phyloP scores from a whole-genome alignment of 2,797 vertebrate species.

The Lacerta agilis region DNA sequence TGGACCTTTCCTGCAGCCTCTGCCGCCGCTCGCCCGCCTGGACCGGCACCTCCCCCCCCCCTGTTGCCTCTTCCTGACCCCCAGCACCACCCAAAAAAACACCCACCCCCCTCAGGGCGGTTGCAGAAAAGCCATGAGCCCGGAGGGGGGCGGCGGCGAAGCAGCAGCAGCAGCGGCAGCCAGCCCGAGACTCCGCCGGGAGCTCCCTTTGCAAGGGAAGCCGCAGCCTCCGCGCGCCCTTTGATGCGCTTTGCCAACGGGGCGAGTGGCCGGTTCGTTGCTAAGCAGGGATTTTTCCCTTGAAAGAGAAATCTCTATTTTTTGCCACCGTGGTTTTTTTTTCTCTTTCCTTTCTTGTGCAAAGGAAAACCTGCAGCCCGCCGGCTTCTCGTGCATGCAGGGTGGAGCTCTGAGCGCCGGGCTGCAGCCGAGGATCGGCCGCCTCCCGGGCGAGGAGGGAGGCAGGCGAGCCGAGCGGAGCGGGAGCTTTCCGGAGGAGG shows the following conservation, averaged over 20 bases:
- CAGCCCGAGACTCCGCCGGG: neutral
- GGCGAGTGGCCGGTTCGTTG: too few relatives aligned
- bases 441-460: too few relatives aligned
- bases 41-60: slow-evolving; percentile 30
- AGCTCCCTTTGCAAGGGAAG: neutral
- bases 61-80: neutral
- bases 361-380: neutral
- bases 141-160: neutral
- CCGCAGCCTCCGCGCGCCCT: neutral
- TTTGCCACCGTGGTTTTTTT: neutral
- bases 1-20: slow-evolving; percentile 5
- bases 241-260: neutral
- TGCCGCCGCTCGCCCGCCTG: slow-evolving; percentile 33
- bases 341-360: neutral
- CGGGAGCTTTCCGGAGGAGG: slow-evolving; percentile 43
- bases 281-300: too few relatives aligned
- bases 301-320: too few relatives aligned
- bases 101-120: neutral
- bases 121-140: neutral
- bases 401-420: neutral
- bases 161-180: neutral
- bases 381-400: neutral
- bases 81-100: neutral
- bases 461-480: slow-evolving; percentile 7
- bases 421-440: too few relatives aligned